Evolutionary conservation across 2,888 invertebrate species (phyloP).

Genomic region (Conistra vaccinii): DNA sequence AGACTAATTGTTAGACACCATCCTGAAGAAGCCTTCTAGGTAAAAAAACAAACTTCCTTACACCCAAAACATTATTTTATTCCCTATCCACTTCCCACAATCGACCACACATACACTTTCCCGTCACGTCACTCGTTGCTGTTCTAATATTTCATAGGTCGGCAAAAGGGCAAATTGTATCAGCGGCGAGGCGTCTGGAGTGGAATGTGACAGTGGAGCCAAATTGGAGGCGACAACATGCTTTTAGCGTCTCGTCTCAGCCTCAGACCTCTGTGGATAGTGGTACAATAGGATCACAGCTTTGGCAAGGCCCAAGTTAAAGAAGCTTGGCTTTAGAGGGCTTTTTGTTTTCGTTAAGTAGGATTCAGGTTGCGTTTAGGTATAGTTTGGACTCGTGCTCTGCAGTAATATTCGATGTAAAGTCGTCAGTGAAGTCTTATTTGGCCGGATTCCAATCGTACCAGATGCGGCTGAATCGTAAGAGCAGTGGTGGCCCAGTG

Average conservation of each 20-base stretch:
- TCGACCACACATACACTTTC: constrained; percentile 65
- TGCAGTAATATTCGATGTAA: not conserved
- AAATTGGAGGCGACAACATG: constrained; percentile 88
- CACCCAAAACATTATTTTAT: not conserved
- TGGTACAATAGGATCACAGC: constrained; percentile 79
- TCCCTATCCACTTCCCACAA: constrained; percentile 14
- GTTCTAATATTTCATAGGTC: constrained; percentile 77
- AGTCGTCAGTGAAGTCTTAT: not conserved
- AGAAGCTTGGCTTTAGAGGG: constrained; percentile 2
- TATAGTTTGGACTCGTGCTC: not conserved
- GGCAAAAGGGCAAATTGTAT: constrained; percentile 83
- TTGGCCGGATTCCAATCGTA: no score
- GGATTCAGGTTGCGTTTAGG: not conserved
- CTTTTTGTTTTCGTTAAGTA: not conserved
- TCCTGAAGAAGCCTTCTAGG: not conserved
- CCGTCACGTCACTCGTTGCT: constrained; percentile 68
- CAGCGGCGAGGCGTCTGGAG: constrained; percentile 73
- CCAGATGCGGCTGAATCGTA: no score
- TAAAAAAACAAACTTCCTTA: not conserved
- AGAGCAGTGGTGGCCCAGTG: no score
- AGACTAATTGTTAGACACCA: not conserved
- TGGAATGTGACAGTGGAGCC: constrained; percentile 80
- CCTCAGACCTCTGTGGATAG: constrained; percentile 73
- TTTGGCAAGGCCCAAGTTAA: constrained; percentile 65
- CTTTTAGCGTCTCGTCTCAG: constrained; percentile 84